phyloP scores from a whole-genome alignment of 30 jellyfish, hydroid and myxozoan genomes.

The Aurelia aurita region DNA sequence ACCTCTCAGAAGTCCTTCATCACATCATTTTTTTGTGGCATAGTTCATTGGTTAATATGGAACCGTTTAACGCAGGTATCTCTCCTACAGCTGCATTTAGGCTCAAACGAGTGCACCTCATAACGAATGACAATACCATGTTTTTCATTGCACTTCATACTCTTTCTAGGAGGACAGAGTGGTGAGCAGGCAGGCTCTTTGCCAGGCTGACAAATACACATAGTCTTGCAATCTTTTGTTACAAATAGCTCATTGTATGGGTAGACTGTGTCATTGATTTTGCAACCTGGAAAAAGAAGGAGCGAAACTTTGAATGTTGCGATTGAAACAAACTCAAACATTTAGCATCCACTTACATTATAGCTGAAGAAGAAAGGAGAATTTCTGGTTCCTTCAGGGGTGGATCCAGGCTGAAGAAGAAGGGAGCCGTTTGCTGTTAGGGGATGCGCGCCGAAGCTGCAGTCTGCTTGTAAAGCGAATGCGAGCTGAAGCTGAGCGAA shows the following conservation, averaged over 20 bases:
- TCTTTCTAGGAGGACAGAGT: slow-evolving; percentile 23
- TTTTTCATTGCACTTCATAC: slow-evolving; percentile 24
- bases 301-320: too few species aligned
- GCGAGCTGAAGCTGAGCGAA: too few species aligned
- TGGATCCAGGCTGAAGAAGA: too few species aligned
- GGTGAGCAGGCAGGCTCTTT: slow-evolving; percentile 47
- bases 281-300: slow-evolving; percentile 26
- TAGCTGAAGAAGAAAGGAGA: too few species aligned
- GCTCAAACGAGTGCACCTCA: slow-evolving; percentile 60
- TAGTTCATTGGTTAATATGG: neutral
- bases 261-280: slow-evolving; percentile 16
- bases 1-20: neutral
- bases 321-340: too few species aligned
- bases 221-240: slow-evolving; percentile 45
- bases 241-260: slow-evolving; percentile 47
- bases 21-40: neutral
- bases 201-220: slow-evolving; percentile 56
- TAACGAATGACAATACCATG: slow-evolving; percentile 29
- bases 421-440: too few species aligned
- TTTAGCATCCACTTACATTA: too few species aligned
- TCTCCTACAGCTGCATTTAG: slow-evolving; percentile 47
- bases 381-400: too few species aligned
- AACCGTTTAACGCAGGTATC: slow-evolving; percentile 39
- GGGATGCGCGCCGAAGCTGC: too few species aligned
- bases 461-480: too few species aligned